Percentiles rank a stretch among this genome's conserved stretches.
These are phyloP conservation scores for Ceuthmochares aereus DNA, from an alignment of 2,113 vertebrate species.

Conservation along the genomic window DNA sequence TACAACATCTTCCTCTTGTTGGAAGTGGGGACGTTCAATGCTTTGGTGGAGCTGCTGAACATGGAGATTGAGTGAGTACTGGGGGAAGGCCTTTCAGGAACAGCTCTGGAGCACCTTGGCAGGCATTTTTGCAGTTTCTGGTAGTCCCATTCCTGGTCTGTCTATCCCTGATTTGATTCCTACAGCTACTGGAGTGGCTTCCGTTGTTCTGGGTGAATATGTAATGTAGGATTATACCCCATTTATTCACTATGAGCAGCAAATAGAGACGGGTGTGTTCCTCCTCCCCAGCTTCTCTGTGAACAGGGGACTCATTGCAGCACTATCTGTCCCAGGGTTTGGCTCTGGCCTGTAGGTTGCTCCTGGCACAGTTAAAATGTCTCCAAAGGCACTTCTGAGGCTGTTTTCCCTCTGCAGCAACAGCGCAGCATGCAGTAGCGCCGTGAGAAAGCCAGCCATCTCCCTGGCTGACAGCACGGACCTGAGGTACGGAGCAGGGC, in stretches of 20 bases:
- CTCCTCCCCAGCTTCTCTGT: not conserved
- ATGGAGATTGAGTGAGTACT: constrained; percentile 97
- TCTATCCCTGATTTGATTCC: not conserved
- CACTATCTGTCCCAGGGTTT: not conserved
- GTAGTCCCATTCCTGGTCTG: not conserved
- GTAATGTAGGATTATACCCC: accelerated
- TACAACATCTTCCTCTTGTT: constrained; percentile 94
- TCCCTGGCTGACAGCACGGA: constrained; percentile 98
- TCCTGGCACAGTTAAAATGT: accelerated
- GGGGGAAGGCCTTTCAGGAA: not conserved
- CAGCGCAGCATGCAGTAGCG: constrained; percentile 95
- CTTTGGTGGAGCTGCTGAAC: constrained; percentile 96
- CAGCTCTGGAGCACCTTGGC: not conserved
- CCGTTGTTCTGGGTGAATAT: accelerated
- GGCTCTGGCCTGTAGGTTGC: accelerated
- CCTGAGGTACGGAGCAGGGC: constrained; percentile 77
- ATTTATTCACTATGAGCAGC: not conserved
- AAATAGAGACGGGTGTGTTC: not conserved
- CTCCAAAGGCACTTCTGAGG: not conserved
- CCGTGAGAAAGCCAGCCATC: constrained; percentile 96
- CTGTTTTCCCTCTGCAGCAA: constrained; percentile 80
- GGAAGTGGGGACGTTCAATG: constrained; percentile 93
- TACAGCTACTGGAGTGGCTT: not conserved
- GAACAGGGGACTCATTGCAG: not conserved
- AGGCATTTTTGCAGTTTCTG: not conserved